Conservation (phyloP, 2,113 vertebrate genomes). For the Circaetus cinerascens region DNA sequence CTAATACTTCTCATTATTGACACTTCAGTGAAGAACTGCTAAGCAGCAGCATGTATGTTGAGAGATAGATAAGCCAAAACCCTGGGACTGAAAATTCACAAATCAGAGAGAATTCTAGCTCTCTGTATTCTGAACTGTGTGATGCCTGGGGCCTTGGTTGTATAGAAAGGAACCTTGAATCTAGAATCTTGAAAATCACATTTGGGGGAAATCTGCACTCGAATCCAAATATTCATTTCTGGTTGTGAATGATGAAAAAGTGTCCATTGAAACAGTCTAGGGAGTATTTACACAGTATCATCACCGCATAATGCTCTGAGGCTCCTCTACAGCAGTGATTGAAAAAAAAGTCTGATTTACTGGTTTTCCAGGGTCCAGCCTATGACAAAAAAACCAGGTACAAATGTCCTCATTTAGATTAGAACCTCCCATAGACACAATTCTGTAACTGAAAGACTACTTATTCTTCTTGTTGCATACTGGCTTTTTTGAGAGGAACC, state of each 20-base stretch:
- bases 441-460: neutral
- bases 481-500: neutral
- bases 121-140: neutral
- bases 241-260: neutral
- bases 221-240: neutral
- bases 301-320: neutral
- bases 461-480: neutral
- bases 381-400: neutral
- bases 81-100: neutral
- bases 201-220: neutral
- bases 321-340: neutral
- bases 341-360: neutral
- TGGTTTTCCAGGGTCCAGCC: neutral
- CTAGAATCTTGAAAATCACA: neutral
- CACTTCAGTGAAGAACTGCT: neutral
- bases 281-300: neutral
- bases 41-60: neutral
- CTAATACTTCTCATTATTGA: neutral
- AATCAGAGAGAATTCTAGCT: neutral
- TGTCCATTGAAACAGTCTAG: neutral
- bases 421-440: neutral
- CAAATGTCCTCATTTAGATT: neutral
- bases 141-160: neutral
- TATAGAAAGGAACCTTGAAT: neutral
- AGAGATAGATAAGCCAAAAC: neutral